Evolutionary conservation across 2,797 vertebrate genomes (phyloP), one percentile per base, ranked within the genome.

Genomic region (Linurgus olivaceus): DNA sequence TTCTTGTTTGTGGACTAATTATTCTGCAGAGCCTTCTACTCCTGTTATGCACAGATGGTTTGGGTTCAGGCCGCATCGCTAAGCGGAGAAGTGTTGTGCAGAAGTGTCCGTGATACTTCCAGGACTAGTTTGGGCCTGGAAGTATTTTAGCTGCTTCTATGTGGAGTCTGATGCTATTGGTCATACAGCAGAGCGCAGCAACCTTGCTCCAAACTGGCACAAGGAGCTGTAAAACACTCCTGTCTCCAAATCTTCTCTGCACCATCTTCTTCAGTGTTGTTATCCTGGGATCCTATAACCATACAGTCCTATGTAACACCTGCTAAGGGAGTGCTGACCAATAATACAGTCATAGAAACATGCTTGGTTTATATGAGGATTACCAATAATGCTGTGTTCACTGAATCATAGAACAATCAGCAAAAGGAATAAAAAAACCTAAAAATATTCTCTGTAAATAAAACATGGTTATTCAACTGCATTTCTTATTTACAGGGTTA

Each of bases 61-160:
- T 96, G 33, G 59, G 67, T 89, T 94, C 67, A 73, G 63, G 70
- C 59, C 86, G 52, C 67, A 42, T 42, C 57, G 38, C 71, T 89
- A 87, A 45, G 29, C 57, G 59, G 26, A 76, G 54, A 37, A 88
- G 55, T 20, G 50, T 66, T 85, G 78, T 4, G 17, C 38, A 51
- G 76, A 90, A 92, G 82, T 83, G 82, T 90, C 72, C 1, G 0
- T 93, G 86, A 88, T 71, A 44, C 65, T 29, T 88, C 16, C 9
- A 77, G 72, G 50, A 23, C 72, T 74, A 17, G 1, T 77, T 90
- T 67, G 76, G 10, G 19, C 83, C 88, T 94, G 86, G 82, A 90
- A 94, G 42, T 77, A 86, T 90, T 92, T 96, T 90, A 83, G 37
- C 61, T 37, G 28, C 61, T 92, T 94, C 68, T 45, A 33, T 48